phyloP scores from a whole-genome alignment of 1,140 invertebrate species.

The Drosophila equinoxialis region DNA sequence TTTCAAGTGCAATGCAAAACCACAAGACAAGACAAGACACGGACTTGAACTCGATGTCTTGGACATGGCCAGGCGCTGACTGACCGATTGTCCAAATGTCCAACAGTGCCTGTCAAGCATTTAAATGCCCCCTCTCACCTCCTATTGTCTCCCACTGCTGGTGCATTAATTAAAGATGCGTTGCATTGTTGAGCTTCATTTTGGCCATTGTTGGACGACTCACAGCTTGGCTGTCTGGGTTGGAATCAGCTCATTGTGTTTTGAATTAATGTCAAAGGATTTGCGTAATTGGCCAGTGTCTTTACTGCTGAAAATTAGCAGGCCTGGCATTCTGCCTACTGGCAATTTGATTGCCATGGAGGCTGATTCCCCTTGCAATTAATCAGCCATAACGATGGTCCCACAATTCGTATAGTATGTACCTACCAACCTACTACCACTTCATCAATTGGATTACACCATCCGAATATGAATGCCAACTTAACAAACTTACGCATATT shows the following conservation, averaged over 20 bases:
- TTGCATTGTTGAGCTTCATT: conserved; percentile 43
- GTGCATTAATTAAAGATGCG: conserved; percentile 67
- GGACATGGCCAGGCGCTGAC: conserved; percentile 25
- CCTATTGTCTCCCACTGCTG: conserved; percentile 26
- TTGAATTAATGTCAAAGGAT: conserved; percentile 63
- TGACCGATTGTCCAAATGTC: conserved; percentile 10
- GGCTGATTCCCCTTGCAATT: conserved; percentile 14
- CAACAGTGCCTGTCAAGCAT: conserved; percentile 37
- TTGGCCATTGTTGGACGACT: conserved; percentile 4
- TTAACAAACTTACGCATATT: not conserved
- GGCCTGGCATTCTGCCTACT: conserved; percentile 18
- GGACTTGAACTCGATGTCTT: conserved; percentile 25
- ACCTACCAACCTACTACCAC: not conserved
- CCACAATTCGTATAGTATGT: not conserved
- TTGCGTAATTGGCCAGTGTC: conserved; percentile 47
- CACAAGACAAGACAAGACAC: conserved; percentile 49
- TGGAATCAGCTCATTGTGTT: conserved; percentile 41
- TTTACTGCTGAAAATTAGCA: conserved; percentile 32
- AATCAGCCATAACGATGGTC: conserved; percentile 16
- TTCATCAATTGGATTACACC: not conserved
- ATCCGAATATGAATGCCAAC: conserved; percentile 5
- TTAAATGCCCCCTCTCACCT: conserved; percentile 42
- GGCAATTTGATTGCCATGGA: conserved; percentile 26
- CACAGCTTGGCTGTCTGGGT: not conserved
- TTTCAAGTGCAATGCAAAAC: conserved; percentile 59